These are phyloP conservation scores for Orussus abietinus DNA, from an alignment of 1,140 invertebrate species.

Conservation along the genomic window DNA sequence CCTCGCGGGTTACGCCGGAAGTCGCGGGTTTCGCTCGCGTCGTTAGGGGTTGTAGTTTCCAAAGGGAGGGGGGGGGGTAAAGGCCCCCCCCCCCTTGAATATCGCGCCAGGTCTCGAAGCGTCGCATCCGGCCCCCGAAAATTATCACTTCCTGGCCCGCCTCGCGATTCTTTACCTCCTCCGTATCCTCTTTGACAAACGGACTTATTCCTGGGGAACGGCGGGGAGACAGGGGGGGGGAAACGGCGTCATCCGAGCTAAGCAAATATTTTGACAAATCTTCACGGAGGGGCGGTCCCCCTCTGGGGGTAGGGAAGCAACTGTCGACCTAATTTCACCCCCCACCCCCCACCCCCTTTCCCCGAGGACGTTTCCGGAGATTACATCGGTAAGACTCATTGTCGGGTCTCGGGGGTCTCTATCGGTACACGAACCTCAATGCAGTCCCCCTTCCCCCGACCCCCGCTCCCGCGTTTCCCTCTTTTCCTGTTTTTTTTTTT, in stretches of 20 bases:
- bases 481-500: background rate
- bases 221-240: background rate
- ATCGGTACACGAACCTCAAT: too few relatives aligned
- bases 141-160: constrained; percentile 1
- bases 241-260: constrained; percentile 21
- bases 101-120: too few relatives aligned
- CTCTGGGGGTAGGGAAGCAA: constrained; percentile 42
- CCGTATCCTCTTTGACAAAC: constrained; percentile 16
- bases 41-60: too few relatives aligned
- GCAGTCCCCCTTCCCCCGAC: too few relatives aligned
- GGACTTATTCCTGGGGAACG: background rate
- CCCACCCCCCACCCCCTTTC: too few relatives aligned
- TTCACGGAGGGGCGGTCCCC: constrained; percentile 10
- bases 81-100: too few relatives aligned
- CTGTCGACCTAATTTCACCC: constrained; percentile 53
- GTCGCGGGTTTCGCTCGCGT: too few relatives aligned
- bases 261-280: constrained; percentile 47
- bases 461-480: background rate
- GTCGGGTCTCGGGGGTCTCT: too few relatives aligned
- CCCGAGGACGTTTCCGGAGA: constrained; percentile 51
- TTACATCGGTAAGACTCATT: constrained; percentile 50
- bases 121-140: background rate
- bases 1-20: too few relatives aligned
- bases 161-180: constrained; percentile 13
- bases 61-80: too few relatives aligned